These are phyloP conservation scores for Syngnathus floridae DNA, from an alignment of 2,113 vertebrate genomes.

Conservation along the genomic window DNA sequence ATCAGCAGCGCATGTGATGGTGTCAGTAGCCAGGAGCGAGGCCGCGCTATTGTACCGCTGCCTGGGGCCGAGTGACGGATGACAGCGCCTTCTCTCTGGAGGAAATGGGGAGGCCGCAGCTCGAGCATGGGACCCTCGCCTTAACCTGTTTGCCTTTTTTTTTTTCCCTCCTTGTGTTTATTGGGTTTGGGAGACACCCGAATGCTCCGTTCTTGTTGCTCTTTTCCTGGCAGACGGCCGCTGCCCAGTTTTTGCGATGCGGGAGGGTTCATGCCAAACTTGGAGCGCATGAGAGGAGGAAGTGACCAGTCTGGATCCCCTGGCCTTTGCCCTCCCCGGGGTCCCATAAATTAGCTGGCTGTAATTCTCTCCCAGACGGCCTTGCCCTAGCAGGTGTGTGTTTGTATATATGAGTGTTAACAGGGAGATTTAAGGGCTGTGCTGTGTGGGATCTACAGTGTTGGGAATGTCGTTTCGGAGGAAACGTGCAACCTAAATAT, in stretches of 20 bases:
- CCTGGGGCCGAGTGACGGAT: conserved; percentile 70
- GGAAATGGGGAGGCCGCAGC: conserved; percentile 69
- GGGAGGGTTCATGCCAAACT: conserved; percentile 15
- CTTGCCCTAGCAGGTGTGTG: conserved; percentile 74
- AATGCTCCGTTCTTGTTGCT: background rate
- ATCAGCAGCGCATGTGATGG: conserved; percentile 69
- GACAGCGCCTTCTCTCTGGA: conserved; percentile 63
- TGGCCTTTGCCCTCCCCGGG: conserved; percentile 65
- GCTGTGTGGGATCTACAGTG: conserved; percentile 70
- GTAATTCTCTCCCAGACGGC: conserved; percentile 68
- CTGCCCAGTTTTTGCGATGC: background rate
- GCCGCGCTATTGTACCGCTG: conserved; percentile 70
- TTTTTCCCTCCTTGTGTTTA: background rate
- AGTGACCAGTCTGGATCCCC: conserved; percentile 65
- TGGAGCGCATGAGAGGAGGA: conserved; percentile 57
- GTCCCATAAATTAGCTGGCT: conserved; percentile 71
- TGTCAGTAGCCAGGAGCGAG: conserved; percentile 65
- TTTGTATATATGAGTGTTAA: conserved; percentile 69
- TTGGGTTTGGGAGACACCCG: background rate
- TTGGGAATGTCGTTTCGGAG: conserved; percentile 65
- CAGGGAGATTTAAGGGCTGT: conserved; percentile 59
- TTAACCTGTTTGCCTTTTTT: conserved; percentile 1
- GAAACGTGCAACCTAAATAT: conserved; percentile 73
- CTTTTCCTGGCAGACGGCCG: background rate
- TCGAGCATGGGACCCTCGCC: conserved; percentile 43